Evolutionary conservation across 2,888 invertebrate genomes (phyloP), one percentile per base, ranked within the genome.

Genomic region (Crioceris asparagi): DNA sequence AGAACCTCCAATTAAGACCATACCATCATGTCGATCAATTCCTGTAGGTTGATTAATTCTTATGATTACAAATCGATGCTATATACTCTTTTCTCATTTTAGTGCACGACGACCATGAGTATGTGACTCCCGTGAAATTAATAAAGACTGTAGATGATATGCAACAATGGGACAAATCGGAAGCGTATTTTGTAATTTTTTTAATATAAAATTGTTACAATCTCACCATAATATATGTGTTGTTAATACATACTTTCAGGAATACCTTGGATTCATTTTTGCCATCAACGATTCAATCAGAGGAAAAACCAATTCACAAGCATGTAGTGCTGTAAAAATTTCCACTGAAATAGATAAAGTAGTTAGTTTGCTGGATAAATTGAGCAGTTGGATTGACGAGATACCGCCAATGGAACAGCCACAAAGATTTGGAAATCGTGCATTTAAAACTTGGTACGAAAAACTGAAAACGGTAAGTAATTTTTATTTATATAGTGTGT

Each of bases 351-450:
- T 83, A 16, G 58, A 61, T 21, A 77, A 75, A 46, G 56, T 92
- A 8, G 43, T 83, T 8, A 55, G 59, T 0, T 59, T 94, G 52
- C 67, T 97, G 29, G 75, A 82, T 7, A 75, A 70, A 52, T 64
- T 96, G 41, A 77, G 82, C 45, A 62, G 67, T 39, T 70, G 84
- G 64, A 74, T 94, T 32, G 80, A 83, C 52, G 79, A 86, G 41
- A 85, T 80, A 43, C 93, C 93, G 26, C 88, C 93, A 0, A 69
- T 87, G 19, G 81, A 87, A 44, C 92, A 94, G 56, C 92, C 94
- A 0, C 96, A 97, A 62, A 72, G 98, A 42, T 98, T 96, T 71
- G 98, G 98, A 4, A 98, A 98, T 64, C 79, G 81, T 57, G 86
- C 96, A 0, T 99, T 90, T 64, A 73, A 83, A 48, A 72, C 71